phyloP scores from a whole-genome alignment of 2,113 vertebrate species.

The Nothobranchius kuhntae region DNA sequence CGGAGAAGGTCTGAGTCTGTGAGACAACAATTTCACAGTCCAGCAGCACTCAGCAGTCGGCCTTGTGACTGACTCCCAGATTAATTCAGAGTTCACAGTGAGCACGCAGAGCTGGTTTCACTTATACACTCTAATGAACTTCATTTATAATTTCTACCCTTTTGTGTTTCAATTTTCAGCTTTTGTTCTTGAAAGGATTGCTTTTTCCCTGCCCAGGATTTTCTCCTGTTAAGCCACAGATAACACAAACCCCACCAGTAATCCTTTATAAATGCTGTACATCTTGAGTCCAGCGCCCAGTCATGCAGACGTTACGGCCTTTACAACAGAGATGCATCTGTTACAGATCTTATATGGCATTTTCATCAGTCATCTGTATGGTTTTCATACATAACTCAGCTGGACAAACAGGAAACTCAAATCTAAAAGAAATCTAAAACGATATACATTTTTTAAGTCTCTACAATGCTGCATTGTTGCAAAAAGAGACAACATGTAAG shows the following conservation, averaged over 20 bases:
- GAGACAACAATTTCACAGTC: slow-evolving; percentile 47
- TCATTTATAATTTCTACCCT: slow-evolving; percentile 23
- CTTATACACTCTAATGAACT: slow-evolving; percentile 35
- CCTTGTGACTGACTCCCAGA: slow-evolving; percentile 44
- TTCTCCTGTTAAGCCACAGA: not conserved
- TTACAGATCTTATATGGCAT: too few relatives aligned
- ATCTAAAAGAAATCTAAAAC: too few relatives aligned
- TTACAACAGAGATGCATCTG: too few relatives aligned
- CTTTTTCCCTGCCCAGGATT: not conserved
- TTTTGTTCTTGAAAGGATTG: slow-evolving; percentile 4
- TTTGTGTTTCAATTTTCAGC: slow-evolving; percentile 21
- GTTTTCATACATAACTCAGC: too few relatives aligned
- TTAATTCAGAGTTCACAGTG: slow-evolving; percentile 43
- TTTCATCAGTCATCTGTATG: too few relatives aligned
- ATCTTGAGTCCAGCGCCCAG: too few relatives aligned
- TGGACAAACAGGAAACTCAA: too few relatives aligned
- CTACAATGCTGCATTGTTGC: too few relatives aligned
- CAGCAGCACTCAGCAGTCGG: slow-evolving; percentile 35
- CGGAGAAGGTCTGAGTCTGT: slow-evolving; percentile 26
- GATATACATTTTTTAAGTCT: too few relatives aligned
- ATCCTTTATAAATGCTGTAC: too few relatives aligned
- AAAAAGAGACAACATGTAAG: too few relatives aligned
- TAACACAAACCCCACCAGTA: not conserved
- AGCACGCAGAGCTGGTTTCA: slow-evolving; percentile 35
- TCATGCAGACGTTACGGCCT: too few relatives aligned